These are phyloP conservation scores for Stomorhina lunata DNA, from an alignment of 2,888 invertebrate species.

Conservation along the genomic window DNA sequence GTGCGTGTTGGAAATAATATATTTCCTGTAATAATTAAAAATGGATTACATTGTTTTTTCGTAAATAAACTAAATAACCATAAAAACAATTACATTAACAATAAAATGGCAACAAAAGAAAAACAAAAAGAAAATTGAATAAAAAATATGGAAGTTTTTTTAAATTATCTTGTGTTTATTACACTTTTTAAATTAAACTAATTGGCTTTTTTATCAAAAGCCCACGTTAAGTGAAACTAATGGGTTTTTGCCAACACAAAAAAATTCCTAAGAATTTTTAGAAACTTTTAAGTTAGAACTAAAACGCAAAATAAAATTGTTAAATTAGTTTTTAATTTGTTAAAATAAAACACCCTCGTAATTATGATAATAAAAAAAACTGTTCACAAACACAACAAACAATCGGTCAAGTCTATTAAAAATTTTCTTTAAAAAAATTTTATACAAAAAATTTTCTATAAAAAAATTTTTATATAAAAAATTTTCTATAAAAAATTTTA, in stretches of 20 bases:
- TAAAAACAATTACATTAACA: not conserved
- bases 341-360: not conserved
- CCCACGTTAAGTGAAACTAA: not conserved
- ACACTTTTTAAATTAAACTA: too few relatives aligned
- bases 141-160: not conserved
- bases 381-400: not conserved
- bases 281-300: not conserved
- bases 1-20: constrained; percentile 60
- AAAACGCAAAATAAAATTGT: not conserved
- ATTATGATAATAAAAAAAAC: not conserved
- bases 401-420: too few relatives aligned
- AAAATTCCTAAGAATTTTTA: not conserved
- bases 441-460: too few relatives aligned
- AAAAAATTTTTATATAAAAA: too few relatives aligned
- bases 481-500: too few relatives aligned
- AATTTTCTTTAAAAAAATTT: too few relatives aligned
- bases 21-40: constrained; percentile 65
- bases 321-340: not conserved
- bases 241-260: not conserved
- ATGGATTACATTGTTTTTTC: constrained; percentile 61
- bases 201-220: too few relatives aligned
- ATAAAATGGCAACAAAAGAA: not conserved
- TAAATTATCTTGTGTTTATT: not conserved
- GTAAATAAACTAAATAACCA: constrained; percentile 24
- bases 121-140: not conserved